These are phyloP conservation scores for Ichneumoninae sp. DNA, from an alignment of 2,888 invertebrate species.

Conservation along the genomic window DNA sequence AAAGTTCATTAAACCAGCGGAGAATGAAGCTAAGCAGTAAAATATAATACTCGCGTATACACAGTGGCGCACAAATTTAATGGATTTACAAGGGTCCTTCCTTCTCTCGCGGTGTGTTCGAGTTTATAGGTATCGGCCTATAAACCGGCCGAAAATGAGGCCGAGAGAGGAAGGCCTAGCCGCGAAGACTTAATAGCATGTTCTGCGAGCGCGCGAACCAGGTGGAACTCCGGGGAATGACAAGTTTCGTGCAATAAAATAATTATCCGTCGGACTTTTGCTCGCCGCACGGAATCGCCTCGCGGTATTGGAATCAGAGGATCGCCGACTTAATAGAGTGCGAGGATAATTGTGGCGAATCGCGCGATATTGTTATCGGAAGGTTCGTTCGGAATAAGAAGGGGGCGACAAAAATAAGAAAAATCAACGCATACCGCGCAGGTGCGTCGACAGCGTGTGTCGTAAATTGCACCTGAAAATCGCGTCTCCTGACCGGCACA, in stretches of 20 bases:
- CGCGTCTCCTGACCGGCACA: constrained; percentile 50
- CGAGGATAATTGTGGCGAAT: constrained; percentile 14
- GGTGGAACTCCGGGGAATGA: background rate
- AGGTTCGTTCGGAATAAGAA: background rate
- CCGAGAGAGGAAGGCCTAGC: background rate
- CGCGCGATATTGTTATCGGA: background rate
- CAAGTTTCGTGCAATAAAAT: constrained; percentile 16
- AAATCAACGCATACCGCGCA: constrained; percentile 51
- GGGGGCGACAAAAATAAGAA: constrained; percentile 21
- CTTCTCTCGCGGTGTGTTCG: background rate
- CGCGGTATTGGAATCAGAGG: background rate
- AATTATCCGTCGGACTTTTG: background rate
- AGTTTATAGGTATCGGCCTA: background rate
- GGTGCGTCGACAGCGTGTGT: constrained; percentile 60
- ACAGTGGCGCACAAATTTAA: constrained; percentile 15
- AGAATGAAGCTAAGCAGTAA: constrained; percentile 6
- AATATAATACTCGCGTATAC: constrained; percentile 7
- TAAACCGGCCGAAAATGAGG: background rate
- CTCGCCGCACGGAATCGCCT: background rate
- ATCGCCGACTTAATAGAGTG: constrained; percentile 4
- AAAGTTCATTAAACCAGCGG: constrained; percentile 1
- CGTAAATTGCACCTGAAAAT: constrained; percentile 66
- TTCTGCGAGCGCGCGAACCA: background rate
- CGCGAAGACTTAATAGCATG: background rate
- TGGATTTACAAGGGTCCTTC: background rate